Conservation (phyloP, 1,140 invertebrate genomes). For the Chlorops oryzae region DNA sequence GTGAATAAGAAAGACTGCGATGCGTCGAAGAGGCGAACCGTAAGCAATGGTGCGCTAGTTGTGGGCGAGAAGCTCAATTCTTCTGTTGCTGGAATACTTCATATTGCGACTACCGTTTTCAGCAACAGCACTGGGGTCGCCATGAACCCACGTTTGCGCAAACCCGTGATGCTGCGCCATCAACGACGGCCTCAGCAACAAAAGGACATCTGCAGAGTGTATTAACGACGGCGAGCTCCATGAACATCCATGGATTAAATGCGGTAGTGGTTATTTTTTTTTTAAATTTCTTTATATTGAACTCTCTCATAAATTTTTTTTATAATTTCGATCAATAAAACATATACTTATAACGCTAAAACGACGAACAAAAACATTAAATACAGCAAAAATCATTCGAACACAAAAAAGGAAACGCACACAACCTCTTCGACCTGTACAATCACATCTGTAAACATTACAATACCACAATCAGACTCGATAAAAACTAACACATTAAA, state of each 20-base stretch:
- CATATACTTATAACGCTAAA: too few relatives aligned
- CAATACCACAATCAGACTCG: conserved; percentile 6
- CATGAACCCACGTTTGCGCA: conserved; percentile 49
- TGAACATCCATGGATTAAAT: neutral
- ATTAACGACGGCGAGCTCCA: neutral
- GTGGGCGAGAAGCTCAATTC: conserved; percentile 77
- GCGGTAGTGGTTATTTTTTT: neutral
- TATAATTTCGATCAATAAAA: too few relatives aligned
- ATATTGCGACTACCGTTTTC: conserved; percentile 82
- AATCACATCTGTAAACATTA: conserved; percentile 3
- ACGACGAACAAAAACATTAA: neutral
- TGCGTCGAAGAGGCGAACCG: conserved; percentile 69
- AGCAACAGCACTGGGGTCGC: conserved; percentile 61
- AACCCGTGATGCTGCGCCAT: neutral
- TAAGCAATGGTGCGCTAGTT: conserved; percentile 83
- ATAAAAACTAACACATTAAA: conserved; percentile 20
- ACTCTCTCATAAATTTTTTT: too few relatives aligned
- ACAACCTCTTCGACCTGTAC: neutral
- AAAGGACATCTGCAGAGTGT: neutral
- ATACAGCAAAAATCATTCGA: neutral
- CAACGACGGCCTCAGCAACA: neutral
- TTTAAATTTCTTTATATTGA: neutral
- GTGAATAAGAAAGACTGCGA: conserved; percentile 57
- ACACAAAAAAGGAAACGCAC: neutral
- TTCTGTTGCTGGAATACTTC: conserved; percentile 94